Evolutionary conservation across 2,888 invertebrate species (phyloP), one percentile per base, ranked within the genome.

Genomic region (Amblyteles armatorius): DNA sequence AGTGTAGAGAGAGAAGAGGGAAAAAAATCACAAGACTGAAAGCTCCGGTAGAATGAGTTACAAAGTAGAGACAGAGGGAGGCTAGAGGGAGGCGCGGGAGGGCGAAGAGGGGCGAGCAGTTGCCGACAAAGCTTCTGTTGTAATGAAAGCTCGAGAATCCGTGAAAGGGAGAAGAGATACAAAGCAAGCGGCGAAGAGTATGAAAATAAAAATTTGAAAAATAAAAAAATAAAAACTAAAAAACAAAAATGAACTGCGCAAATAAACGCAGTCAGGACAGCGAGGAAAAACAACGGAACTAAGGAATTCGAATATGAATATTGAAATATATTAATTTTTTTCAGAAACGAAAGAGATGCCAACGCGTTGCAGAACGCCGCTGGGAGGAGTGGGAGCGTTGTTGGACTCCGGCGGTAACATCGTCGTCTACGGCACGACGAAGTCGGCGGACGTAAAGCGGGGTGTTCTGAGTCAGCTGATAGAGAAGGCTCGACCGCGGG

Each of bases 401-500:
- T 55, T 94, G 19, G 94, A 94, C 79, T 92, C 94, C 0, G 91
- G 91, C 68, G 94, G 93, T 2, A 94, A 94, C 76, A 93, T 94
- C 13, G 90, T 94, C 0, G 92, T 93, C 0, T 94, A 94, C 60
- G 92, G 92, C 0, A 91, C 91, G 3, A 89, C 92, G 0, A 93
- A 92, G 50, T 87, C 91, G 3, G 84, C 92, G 16, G 92, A 92
- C 26, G 71, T 89, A 3, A 92, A 91, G 74, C 88, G 91, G 0
- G 94, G 95, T 1, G 94, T 95, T 6, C 90, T 95, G 55, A 95
- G 95, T 78, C 95, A 95, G 88, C 90, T 95, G 63, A 94, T 95
- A 40, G 95, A 95, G 84, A 95, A 95, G 90, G 95, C 95, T 22
- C 92, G 94, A 73, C 92, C 93, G 1, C 94, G 94, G 72, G 94